These are phyloP conservation scores for Dicrurus megarhynchus DNA, from an alignment of 2,113 vertebrate species.

Conservation along the genomic window DNA sequence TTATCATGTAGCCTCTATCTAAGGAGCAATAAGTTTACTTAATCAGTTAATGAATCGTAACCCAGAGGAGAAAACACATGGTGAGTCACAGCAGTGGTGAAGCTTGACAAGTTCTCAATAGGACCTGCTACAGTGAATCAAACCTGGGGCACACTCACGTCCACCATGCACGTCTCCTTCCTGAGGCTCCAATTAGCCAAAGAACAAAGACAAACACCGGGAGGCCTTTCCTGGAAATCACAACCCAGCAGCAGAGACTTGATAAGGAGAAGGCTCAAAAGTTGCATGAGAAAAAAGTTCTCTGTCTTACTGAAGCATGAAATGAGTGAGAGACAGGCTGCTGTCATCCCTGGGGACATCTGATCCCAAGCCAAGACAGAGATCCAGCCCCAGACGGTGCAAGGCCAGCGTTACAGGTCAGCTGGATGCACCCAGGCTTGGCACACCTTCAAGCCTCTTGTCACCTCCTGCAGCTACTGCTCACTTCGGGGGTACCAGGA, in stretches of 20 bases:
- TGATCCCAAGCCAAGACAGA: background rate
- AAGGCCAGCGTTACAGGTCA: background rate
- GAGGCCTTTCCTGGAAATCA: background rate
- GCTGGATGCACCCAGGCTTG: background rate
- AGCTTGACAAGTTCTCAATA: background rate
- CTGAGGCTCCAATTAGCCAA: background rate
- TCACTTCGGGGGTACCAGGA: background rate
- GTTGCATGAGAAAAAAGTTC: background rate
- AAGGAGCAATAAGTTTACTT: background rate
- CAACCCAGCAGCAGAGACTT: background rate
- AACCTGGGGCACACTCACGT: background rate
- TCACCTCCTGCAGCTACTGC: background rate
- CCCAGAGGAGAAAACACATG: background rate
- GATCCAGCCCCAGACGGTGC: background rate
- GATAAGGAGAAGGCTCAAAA: background rate
- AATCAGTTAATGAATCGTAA: background rate
- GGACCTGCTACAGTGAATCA: background rate
- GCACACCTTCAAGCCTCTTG: background rate
- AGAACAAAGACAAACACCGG: background rate
- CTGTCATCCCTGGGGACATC: background rate
- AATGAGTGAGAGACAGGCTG: background rate
- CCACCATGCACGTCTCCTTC: background rate
- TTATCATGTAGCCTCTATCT: background rate
- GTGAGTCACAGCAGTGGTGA: background rate
- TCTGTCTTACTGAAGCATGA: background rate